These are phyloP conservation scores for Meliscaeva auricollis DNA, from an alignment of 2,888 invertebrate genomes.

Conservation along the genomic window DNA sequence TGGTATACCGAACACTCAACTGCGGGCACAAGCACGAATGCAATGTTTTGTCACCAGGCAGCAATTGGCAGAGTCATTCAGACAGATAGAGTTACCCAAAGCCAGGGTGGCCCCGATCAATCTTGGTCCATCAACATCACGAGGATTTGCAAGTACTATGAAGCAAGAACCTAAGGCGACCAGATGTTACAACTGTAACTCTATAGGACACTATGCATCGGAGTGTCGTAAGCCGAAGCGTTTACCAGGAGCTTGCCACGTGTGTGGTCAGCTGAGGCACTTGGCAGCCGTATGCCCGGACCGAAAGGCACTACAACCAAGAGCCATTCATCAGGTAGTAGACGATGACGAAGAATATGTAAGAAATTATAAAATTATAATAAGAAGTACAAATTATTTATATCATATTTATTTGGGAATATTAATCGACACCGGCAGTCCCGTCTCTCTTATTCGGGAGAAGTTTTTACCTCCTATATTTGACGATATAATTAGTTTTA, in stretches of 20 bases:
- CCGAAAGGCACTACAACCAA: neutral
- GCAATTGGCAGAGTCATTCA: neutral
- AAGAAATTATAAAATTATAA: constrained; percentile 27
- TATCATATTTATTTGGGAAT: constrained; percentile 11
- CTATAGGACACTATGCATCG: neutral
- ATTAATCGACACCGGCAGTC: constrained; percentile 16
- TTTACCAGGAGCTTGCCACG: neutral
- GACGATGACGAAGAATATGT: constrained; percentile 3
- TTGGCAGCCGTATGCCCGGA: neutral
- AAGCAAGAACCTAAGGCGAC: neutral
- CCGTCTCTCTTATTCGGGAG: neutral
- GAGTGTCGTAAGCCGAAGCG: neutral
- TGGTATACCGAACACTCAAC: neutral
- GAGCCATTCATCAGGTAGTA: neutral
- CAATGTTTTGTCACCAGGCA: neutral
- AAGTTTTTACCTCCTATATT: neutral
- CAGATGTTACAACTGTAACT: constrained; percentile 15
- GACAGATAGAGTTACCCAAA: neutral
- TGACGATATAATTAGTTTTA: neutral
- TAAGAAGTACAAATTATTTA: neutral
- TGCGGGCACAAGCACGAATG: constrained; percentile 1
- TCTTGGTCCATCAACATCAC: neutral
- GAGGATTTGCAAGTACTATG: neutral
- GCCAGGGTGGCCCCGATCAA: neutral
- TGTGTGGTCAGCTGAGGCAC: neutral